Conservation (phyloP, 2,888 invertebrate genomes). For the Chrysolina haemoptera region DNA sequence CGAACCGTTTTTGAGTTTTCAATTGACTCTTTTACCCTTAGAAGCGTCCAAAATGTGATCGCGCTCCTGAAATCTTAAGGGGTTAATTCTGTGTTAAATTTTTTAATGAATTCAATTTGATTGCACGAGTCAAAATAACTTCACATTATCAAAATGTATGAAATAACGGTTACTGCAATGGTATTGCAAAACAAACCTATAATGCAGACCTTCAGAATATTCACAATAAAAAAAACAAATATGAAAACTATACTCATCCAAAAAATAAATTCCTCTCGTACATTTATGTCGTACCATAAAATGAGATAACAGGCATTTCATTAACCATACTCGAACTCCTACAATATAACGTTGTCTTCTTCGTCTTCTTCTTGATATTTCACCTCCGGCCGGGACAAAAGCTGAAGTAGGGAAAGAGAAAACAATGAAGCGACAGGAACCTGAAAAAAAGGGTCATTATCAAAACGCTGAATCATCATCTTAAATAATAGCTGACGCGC, state of each 20-base stretch:
- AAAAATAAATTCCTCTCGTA: background rate
- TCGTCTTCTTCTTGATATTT: constrained; percentile 29
- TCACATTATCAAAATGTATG: no score
- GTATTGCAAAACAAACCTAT: no score
- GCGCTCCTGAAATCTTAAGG: no score
- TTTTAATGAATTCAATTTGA: no score
- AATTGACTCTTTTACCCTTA: no score
- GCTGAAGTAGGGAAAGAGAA: constrained; percentile 87
- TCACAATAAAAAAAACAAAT: background rate
- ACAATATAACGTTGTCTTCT: constrained; percentile 38
- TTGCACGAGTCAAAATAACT: no score
- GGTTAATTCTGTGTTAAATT: no score
- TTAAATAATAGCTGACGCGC: constrained; percentile 48
- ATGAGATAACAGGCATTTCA: constrained; percentile 45
- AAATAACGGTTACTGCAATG: no score
- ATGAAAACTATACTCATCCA: background rate
- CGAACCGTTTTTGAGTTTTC: no score
- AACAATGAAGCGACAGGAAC: constrained; percentile 92
- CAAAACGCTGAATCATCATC: constrained; percentile 52
- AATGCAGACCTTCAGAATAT: no score
- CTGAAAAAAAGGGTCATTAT: constrained; percentile 72
- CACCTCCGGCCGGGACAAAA: constrained; percentile 73
- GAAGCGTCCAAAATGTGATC: no score
- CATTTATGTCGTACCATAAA: constrained; percentile 30
- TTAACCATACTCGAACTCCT: constrained; percentile 40